Conservation (phyloP, 1,140 invertebrate genomes). For the Drosophila hydei region DNA sequence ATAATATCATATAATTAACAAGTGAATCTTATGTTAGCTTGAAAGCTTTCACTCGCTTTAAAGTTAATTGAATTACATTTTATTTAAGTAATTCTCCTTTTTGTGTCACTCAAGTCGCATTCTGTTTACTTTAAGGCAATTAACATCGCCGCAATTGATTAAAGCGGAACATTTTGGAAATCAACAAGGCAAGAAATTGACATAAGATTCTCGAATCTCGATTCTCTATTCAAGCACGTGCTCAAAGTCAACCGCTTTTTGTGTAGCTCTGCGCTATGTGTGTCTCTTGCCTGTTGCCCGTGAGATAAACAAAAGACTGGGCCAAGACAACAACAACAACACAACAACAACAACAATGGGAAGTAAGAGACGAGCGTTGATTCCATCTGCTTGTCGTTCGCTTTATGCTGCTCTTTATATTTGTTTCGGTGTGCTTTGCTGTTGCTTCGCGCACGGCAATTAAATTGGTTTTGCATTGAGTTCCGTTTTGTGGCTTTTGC, state of each 20-base stretch:
- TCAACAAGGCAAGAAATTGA: slow-evolving; percentile 26
- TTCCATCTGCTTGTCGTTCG: slow-evolving; percentile 10
- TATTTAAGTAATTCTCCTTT: too few relatives aligned
- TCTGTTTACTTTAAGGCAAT: neutral
- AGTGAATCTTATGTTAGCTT: too few relatives aligned
- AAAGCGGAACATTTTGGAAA: slow-evolving; percentile 13
- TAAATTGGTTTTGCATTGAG: slow-evolving; percentile 23
- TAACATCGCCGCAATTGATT: neutral
- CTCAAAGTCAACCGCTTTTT: slow-evolving; percentile 56
- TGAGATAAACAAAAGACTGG: slow-evolving; percentile 15
- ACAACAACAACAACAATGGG: slow-evolving; percentile 16
- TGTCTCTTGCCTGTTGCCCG: too few relatives aligned
- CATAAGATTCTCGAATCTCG: slow-evolving; percentile 57
- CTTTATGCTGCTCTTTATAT: neutral
- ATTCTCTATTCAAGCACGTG: slow-evolving; percentile 30
- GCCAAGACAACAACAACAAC: slow-evolving; percentile 1
- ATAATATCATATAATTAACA: too few relatives aligned
- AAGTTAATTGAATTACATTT: too few relatives aligned
- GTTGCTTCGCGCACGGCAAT: slow-evolving; percentile 13
- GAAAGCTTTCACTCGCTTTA: too few relatives aligned
- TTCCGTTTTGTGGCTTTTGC: slow-evolving; percentile 44
- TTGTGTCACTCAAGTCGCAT: too few relatives aligned
- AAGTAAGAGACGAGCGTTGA: slow-evolving; percentile 15
- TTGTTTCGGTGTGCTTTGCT: neutral
- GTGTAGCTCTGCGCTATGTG: neutral